Conservation (phyloP, 2,113 vertebrate species). For the Notothenia rossii region DNA sequence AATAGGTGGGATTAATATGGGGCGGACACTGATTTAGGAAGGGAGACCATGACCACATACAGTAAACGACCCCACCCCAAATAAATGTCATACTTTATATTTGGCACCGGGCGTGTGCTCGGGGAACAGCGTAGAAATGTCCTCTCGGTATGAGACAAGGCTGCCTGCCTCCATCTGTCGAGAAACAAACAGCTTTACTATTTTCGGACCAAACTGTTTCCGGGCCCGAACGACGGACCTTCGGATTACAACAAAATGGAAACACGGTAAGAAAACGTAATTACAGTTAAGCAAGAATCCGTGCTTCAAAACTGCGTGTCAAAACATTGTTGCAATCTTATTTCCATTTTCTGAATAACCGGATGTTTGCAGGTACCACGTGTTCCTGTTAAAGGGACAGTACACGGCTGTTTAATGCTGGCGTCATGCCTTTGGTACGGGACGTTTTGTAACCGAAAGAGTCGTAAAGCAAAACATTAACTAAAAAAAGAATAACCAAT, state of each 20-base stretch:
- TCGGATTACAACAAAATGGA: slow-evolving; percentile 8
- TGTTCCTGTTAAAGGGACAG: slow-evolving; percentile 73
- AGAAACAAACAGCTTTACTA: slow-evolving; percentile 8
- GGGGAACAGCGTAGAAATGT: slow-evolving; percentile 82
- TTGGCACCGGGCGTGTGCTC: slow-evolving; percentile 78
- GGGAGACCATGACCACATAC: not conserved
- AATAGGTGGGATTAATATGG: slow-evolving; percentile 15
- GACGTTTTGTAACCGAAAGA: not conserved
- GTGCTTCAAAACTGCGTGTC: slow-evolving; percentile 33
- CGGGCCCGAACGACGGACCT: not conserved
- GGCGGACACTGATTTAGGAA: not conserved
- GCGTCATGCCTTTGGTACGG: no score
- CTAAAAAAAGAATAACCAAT: no score
- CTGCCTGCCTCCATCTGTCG: slow-evolving; percentile 72
- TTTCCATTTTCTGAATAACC: slow-evolving; percentile 55
- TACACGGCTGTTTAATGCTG: not conserved
- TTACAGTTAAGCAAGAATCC: not conserved
- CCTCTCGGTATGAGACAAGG: slow-evolving; percentile 83
- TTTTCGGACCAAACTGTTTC: not conserved
- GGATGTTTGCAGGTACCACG: slow-evolving; percentile 77
- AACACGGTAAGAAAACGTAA: not conserved
- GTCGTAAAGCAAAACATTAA: no score
- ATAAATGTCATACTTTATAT: slow-evolving; percentile 72
- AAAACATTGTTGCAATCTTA: slow-evolving; percentile 22
- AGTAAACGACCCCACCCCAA: not conserved